phyloP scores from a whole-genome alignment of 92 coral and sea anemone species.

The Meandrina meandrites region DNA sequence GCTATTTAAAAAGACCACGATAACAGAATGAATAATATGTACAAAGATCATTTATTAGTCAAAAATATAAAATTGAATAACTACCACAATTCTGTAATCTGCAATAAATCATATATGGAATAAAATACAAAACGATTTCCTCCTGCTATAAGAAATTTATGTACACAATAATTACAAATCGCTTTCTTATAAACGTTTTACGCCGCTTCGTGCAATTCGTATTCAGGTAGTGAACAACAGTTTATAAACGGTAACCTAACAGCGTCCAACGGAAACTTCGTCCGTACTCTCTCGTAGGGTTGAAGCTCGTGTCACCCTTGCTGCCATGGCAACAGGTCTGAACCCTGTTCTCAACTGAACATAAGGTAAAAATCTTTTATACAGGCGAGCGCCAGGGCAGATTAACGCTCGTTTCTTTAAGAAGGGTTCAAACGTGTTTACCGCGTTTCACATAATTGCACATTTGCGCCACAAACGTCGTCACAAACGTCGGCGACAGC shows the following conservation, averaged over 20 bases:
- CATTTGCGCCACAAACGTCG: too few species aligned
- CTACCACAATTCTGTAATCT: constrained; percentile 2
- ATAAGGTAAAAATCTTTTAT: too few species aligned
- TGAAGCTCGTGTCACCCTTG: too few species aligned
- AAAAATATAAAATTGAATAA: constrained; percentile 13
- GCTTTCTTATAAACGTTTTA: background rate
- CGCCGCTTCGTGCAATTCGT: background rate
- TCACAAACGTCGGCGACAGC: background rate
- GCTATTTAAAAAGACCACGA: background rate
- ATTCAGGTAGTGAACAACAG: too few species aligned
- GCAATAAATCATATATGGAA: background rate
- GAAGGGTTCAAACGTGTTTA: too few species aligned
- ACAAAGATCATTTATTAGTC: constrained; percentile 14
- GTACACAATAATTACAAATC: background rate
- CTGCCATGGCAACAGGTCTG: too few species aligned
- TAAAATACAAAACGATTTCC: background rate
- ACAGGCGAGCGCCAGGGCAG: too few species aligned
- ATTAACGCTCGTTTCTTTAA: too few species aligned
- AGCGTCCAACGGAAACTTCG: background rate
- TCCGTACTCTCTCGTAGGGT: too few species aligned
- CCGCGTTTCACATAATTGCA: too few species aligned
- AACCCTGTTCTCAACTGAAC: too few species aligned
- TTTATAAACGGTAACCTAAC: background rate
- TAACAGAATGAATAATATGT: background rate
- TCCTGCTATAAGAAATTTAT: background rate